These are phyloP conservation scores for Centrocercus urophasianus DNA, from an alignment of 2,113 vertebrate genomes.

Conservation along the genomic window DNA sequence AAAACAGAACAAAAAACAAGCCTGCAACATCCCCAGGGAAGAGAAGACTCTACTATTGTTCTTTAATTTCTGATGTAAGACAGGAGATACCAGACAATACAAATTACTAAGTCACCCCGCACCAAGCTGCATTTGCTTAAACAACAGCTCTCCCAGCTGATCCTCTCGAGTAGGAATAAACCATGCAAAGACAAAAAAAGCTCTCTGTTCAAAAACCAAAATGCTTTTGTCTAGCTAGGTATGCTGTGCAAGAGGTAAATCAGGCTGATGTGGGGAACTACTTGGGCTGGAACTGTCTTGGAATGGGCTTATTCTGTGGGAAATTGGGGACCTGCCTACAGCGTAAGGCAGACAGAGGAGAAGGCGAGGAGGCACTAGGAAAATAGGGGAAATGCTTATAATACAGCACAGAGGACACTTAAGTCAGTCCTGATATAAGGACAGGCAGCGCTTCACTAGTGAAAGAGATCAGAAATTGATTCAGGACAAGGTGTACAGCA, in stretches of 20 bases:
- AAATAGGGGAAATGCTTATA: neutral
- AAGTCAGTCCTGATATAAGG: neutral
- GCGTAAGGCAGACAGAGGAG: fast-evolving
- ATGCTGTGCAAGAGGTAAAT: neutral
- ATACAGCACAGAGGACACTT: neutral
- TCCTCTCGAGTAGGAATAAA: slow-evolving; percentile 48
- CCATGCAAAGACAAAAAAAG: neutral
- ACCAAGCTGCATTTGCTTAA: slow-evolving; percentile 64
- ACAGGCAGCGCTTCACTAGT: neutral
- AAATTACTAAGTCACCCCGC: slow-evolving; percentile 45
- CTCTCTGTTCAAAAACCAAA: neutral
- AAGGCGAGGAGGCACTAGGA: neutral
- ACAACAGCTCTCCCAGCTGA: slow-evolving; percentile 69
- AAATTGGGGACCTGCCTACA: neutral
- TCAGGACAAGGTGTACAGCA: neutral
- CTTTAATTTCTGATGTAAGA: slow-evolving; percentile 64
- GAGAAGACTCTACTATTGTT: slow-evolving; percentile 56
- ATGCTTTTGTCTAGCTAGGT: neutral
- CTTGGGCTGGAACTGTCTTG: neutral
- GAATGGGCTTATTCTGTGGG: neutral
- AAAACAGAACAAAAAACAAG: slow-evolving; percentile 31
- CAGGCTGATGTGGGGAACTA: neutral
- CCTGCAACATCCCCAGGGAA: slow-evolving; percentile 16
- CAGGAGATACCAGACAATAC: slow-evolving; percentile 59
- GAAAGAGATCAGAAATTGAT: slow-evolving; percentile 6